Evolutionary conservation across 1,140 invertebrate species (phyloP).

Genomic region (Eriosoma lanigerum): DNA sequence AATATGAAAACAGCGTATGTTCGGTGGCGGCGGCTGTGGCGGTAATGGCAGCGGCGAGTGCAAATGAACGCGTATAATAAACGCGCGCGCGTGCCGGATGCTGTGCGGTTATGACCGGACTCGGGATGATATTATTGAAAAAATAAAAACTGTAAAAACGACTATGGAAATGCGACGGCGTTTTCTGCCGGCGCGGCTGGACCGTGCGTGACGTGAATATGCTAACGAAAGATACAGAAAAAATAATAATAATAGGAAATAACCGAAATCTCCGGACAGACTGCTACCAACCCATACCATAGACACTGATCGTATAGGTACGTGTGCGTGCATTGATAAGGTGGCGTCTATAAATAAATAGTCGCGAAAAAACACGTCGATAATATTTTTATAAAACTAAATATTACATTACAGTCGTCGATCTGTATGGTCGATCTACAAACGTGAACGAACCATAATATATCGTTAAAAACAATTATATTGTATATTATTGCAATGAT

Average conservation of each 20-base stretch:
- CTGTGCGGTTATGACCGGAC: slow-evolving; percentile 34
- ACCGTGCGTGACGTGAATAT: slow-evolving; percentile 48
- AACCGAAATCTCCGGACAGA: neutral
- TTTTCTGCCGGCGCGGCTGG: slow-evolving; percentile 27
- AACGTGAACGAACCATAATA: too few relatives aligned
- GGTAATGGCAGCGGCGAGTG: slow-evolving; percentile 16
- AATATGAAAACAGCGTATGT: neutral
- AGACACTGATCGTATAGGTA: neutral
- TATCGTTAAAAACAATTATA: too few relatives aligned
- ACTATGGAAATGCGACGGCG: slow-evolving; percentile 40
- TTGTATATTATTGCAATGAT: too few relatives aligned
- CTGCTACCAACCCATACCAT: neutral
- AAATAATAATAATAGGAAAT: neutral
- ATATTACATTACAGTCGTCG: too few relatives aligned
- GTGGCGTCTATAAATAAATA: too few relatives aligned
- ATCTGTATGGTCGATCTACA: too few relatives aligned
- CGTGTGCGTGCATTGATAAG: too few relatives aligned
- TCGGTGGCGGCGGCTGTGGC: slow-evolving; percentile 12
- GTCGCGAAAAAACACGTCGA: too few relatives aligned
- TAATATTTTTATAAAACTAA: too few relatives aligned
- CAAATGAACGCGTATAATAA: slow-evolving; percentile 1
- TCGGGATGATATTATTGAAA: slow-evolving; percentile 46
- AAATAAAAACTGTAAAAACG: slow-evolving; percentile 16
- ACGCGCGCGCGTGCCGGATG: slow-evolving; percentile 8
- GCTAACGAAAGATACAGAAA: neutral